Percentiles rank a stretch among this genome's conserved stretches.
Evolutionary conservation across 2,888 invertebrate genomes (phyloP).

Genomic region (Elaeidobius kamerunicus): DNA sequence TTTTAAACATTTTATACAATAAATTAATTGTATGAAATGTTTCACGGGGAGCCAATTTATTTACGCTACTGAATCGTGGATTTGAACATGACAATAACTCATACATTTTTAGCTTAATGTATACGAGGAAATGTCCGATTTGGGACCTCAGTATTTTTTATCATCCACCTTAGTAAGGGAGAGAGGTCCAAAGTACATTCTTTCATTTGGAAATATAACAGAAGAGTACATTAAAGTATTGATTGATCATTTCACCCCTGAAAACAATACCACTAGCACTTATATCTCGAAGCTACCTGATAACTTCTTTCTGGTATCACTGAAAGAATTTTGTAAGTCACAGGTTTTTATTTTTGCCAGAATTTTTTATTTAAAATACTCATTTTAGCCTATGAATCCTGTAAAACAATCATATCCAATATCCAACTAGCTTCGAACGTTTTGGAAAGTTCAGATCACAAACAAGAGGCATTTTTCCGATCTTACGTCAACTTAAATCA

Average conservation of each 20-base stretch:
- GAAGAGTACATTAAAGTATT: constrained; percentile 51
- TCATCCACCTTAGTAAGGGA: constrained; percentile 59
- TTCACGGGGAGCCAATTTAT: no score
- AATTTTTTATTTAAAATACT: constrained; percentile 1
- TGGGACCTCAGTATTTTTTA: constrained; percentile 59
- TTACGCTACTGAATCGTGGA: no score
- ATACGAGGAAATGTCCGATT: constrained; percentile 67
- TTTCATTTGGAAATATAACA: constrained; percentile 56
- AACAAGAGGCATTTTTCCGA: constrained; percentile 58
- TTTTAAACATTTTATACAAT: no score
- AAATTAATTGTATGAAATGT: no score
- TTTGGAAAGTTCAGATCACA: constrained; percentile 50
- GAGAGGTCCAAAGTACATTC: constrained; percentile 56
- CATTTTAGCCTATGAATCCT: constrained; percentile 39
- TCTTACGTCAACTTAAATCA: constrained; percentile 63
- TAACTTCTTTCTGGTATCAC: constrained; percentile 56
- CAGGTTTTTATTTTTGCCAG: neutral
- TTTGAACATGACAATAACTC: no score
- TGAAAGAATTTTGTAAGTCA: constrained; percentile 58
- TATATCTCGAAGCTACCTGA: constrained; percentile 46
- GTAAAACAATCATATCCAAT: constrained; percentile 38
- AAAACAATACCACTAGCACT: constrained; percentile 31
- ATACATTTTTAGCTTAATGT: constrained; percentile 52
- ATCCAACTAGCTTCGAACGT: constrained; percentile 49
- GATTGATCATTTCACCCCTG: constrained; percentile 36